phyloP scores from a whole-genome alignment of 2,888 invertebrate species.

The Dryadula phaetusa region DNA sequence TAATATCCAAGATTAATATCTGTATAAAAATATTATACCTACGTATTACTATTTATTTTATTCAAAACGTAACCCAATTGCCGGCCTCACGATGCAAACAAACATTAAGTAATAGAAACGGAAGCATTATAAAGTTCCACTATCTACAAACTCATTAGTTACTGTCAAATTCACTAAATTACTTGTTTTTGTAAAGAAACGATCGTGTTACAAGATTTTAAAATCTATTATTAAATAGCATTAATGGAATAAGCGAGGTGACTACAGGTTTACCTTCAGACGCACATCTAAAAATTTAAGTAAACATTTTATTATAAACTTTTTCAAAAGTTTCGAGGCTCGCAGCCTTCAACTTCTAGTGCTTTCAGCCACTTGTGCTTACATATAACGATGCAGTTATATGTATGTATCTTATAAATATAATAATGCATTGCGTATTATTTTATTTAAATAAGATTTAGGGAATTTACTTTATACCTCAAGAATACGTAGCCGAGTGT shows the following conservation, averaged over 20 bases:
- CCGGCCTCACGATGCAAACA: constrained; percentile 25
- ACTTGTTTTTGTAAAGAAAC: constrained; percentile 55
- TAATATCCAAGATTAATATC: background rate
- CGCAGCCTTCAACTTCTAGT: background rate
- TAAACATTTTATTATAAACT: background rate
- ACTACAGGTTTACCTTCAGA: constrained; percentile 59
- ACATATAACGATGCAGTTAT: background rate
- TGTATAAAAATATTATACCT: background rate
- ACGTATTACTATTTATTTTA: too few relatives aligned
- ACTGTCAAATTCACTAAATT: constrained; percentile 59
- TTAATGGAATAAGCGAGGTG: constrained; percentile 73
- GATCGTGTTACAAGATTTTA: constrained; percentile 55
- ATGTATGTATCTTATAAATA: too few relatives aligned
- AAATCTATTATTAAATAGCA: constrained; percentile 60
- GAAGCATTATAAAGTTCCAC: constrained; percentile 42
- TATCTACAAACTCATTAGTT: constrained; percentile 58
- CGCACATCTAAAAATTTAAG: constrained; percentile 51
- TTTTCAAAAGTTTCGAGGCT: background rate
- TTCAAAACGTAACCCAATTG: background rate
- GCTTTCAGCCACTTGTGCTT: background rate
- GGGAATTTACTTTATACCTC: too few relatives aligned
- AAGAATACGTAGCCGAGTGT: too few relatives aligned
- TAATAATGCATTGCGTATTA: too few relatives aligned
- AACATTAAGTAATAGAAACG: constrained; percentile 37
- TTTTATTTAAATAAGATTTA: too few relatives aligned